phyloP scores from a whole-genome alignment of 2,113 vertebrate genomes.

The Rhabdomys dilectus region DNA sequence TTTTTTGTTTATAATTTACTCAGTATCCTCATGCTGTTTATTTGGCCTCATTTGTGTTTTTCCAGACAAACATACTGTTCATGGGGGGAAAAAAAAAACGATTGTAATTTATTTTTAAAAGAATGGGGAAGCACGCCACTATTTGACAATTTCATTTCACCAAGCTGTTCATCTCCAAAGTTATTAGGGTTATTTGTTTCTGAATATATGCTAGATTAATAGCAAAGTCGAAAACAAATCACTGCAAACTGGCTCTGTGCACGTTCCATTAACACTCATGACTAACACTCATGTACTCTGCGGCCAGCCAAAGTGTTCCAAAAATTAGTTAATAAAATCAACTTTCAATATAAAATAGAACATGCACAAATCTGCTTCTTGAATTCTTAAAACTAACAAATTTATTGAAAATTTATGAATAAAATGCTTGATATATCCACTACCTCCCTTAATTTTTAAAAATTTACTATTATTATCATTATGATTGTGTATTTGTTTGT shows the following conservation, averaged over 20 bases:
- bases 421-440: neutral
- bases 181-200: slow-evolving; percentile 58
- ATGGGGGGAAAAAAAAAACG: neutral
- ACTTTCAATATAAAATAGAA: neutral
- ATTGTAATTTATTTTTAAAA: slow-evolving; percentile 10
- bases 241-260: neutral
- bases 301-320: neutral
- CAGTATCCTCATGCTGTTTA: neutral
- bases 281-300: neutral
- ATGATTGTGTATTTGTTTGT: neutral
- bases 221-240: slow-evolving; percentile 57
- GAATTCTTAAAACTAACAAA: neutral
- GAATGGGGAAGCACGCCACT: slow-evolving; percentile 18
- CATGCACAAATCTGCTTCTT: neutral
- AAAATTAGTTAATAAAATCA: neutral
- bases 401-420: neutral
- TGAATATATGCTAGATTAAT: slow-evolving; percentile 44
- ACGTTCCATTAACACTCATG: slow-evolving; percentile 24
- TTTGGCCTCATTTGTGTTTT: slow-evolving; percentile 51
- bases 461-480: neutral
- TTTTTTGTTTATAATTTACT: slow-evolving; percentile 43
- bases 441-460: neutral
- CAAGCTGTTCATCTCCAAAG: slow-evolving; percentile 25
- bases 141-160: slow-evolving; percentile 64
- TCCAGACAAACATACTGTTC: slow-evolving; percentile 33